Conservation (phyloP, 2,113 vertebrate species). For the Centrocercus urophasianus region DNA sequence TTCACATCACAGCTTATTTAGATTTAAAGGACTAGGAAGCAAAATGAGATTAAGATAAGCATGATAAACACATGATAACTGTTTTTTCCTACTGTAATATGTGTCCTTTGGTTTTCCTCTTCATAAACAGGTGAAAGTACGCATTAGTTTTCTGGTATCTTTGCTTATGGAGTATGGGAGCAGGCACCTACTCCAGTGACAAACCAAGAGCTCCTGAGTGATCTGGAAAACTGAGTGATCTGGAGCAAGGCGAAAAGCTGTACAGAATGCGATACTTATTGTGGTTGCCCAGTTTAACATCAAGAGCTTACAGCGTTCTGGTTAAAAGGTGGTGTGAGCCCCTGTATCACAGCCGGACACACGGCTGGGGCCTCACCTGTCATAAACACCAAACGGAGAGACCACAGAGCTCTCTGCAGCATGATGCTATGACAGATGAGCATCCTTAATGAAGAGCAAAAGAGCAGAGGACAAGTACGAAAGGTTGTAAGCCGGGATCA, state of each 20-base stretch:
- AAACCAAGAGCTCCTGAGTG: background rate
- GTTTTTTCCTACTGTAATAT: background rate
- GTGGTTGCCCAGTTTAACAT: background rate
- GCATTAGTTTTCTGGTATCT: background rate
- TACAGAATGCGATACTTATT: background rate
- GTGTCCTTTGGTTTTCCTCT: conserved; percentile 22
- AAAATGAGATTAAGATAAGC: background rate
- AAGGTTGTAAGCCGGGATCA: background rate
- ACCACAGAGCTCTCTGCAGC: background rate
- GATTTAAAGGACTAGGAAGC: background rate
- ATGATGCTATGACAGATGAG: background rate
- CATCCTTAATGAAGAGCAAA: background rate
- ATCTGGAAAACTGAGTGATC: background rate
- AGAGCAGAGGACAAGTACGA: background rate
- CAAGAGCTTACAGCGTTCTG: too few species aligned
- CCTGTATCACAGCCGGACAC: background rate
- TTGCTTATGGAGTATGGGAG: background rate
- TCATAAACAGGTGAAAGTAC: background rate
- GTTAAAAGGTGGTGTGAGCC: background rate
- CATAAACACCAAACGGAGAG: background rate
- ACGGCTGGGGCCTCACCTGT: background rate
- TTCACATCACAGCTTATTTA: background rate
- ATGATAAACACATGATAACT: background rate
- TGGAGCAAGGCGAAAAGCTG: background rate
- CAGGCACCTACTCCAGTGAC: background rate